phyloP scores from a whole-genome alignment of 2,113 vertebrate species.

The Nothoprocta perdicaria region DNA sequence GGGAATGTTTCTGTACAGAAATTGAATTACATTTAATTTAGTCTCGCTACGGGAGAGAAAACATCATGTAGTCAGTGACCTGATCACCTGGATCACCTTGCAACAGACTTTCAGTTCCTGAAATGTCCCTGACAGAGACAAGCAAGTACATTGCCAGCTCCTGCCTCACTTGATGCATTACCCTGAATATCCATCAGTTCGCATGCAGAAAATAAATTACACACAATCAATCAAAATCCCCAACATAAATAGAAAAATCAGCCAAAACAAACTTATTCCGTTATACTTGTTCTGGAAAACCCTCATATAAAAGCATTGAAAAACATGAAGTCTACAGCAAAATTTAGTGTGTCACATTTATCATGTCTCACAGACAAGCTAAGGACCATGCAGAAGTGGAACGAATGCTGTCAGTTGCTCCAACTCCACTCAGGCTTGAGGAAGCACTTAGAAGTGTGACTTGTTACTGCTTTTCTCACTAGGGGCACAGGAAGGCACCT shows the following conservation, averaged over 20 bases:
- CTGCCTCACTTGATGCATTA: background rate
- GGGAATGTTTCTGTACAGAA: background rate
- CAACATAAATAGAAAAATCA: background rate
- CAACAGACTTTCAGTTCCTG: background rate
- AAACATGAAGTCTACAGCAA: background rate
- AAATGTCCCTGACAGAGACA: background rate
- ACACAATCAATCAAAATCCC: background rate
- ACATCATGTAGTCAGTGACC: background rate
- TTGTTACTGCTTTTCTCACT: too few species aligned
- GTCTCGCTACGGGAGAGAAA: background rate
- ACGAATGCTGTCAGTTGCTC: background rate
- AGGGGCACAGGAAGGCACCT: too few species aligned
- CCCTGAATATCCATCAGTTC: background rate
- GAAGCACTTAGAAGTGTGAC: background rate
- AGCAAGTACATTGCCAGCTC: background rate
- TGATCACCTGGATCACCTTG: background rate
- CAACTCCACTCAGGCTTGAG: background rate
- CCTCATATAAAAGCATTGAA: background rate
- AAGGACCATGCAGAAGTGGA: background rate
- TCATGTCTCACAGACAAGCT: background rate
- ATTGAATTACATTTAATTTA: background rate
- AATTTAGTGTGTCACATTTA: background rate
- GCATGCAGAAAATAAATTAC: background rate
- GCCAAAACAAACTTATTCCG: background rate
- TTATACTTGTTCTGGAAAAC: background rate